Conservation (phyloP, 2,888 invertebrate species). For the Acleris cristana region DNA sequence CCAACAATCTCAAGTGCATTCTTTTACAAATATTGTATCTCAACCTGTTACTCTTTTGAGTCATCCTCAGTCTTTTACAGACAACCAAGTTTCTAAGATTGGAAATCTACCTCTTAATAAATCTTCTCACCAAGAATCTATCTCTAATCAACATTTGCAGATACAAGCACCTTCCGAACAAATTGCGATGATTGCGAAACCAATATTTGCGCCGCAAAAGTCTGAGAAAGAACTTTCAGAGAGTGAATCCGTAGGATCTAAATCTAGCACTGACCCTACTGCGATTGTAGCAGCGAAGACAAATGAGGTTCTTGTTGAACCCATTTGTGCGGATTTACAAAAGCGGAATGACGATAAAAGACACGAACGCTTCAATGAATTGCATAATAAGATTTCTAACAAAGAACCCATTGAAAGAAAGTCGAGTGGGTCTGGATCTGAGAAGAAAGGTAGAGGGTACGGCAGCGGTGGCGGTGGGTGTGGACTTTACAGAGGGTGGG, state of each 20-base stretch:
- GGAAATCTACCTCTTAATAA: conserved; percentile 44
- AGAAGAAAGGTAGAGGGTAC: conserved; percentile 82
- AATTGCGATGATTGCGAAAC: conserved; percentile 54
- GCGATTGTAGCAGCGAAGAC: conserved; percentile 52
- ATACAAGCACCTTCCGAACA: conserved; percentile 59
- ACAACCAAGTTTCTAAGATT: conserved; percentile 47
- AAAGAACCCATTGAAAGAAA: conserved; percentile 78
- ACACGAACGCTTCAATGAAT: conserved; percentile 67
- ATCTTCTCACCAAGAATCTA: conserved; percentile 48
- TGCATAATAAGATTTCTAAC: conserved; percentile 71
- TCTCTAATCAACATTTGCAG: conserved; percentile 54
- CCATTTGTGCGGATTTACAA: conserved; percentile 53
- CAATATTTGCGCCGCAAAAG: conserved; percentile 61
- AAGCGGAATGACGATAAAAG: conserved; percentile 70
- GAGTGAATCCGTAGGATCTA: conserved; percentile 65
- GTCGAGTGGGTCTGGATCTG: conserved; percentile 74
- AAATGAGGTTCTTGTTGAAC: conserved; percentile 59
- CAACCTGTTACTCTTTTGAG: conserved; percentile 47
- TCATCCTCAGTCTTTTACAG: conserved; percentile 52
- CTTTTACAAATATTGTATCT: conserved; percentile 51
- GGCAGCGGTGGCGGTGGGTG: conserved; percentile 69
- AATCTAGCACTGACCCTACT: conserved; percentile 63
- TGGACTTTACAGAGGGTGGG: conserved; percentile 79
- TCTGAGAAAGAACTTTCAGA: conserved; percentile 71
- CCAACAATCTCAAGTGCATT: conserved; percentile 53